These are phyloP conservation scores for human DNA, from an alignment of 2,113 vertebrate species.

Conservation along the genomic window DNA sequence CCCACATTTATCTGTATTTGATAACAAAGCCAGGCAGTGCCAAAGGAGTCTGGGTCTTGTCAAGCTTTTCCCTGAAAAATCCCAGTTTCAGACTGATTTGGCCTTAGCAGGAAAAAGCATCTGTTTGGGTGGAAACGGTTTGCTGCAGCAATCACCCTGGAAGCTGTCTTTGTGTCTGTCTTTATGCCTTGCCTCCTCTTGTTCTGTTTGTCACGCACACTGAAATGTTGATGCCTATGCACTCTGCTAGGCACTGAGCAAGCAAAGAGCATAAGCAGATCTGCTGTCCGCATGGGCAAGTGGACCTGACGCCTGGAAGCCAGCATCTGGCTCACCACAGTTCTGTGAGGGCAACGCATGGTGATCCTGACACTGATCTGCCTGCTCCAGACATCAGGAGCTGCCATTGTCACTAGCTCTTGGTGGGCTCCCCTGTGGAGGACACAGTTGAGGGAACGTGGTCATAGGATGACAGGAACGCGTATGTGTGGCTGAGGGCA, in stretches of 20 bases:
- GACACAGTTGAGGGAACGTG: neutral
- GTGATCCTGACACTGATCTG: neutral
- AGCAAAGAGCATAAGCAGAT: too few relatives aligned
- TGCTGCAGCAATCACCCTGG: neutral
- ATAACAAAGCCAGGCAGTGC: neutral
- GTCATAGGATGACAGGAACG: fast-evolving
- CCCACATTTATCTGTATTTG: neutral
- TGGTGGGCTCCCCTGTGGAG: neutral
- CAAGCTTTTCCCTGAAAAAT: neutral
- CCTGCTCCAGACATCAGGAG: neutral
- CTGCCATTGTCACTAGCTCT: fast-evolving
- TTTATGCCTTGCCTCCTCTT: neutral
- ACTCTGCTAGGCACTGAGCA: too few relatives aligned
- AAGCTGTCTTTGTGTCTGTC: neutral
- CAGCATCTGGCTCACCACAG: neutral
- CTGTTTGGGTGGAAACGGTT: neutral
- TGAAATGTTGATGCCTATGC: neutral
- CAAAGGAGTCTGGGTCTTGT: neutral
- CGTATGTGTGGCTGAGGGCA: neutral
- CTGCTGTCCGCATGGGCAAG: neutral
- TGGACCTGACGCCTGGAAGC: too few relatives aligned
- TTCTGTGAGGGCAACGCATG: neutral
- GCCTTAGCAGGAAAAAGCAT: neutral
- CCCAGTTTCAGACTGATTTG: neutral
- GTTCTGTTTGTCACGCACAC: neutral